These are phyloP conservation scores for Drusus annulatus DNA, from an alignment of 1,140 invertebrate species.

Conservation along the genomic window DNA sequence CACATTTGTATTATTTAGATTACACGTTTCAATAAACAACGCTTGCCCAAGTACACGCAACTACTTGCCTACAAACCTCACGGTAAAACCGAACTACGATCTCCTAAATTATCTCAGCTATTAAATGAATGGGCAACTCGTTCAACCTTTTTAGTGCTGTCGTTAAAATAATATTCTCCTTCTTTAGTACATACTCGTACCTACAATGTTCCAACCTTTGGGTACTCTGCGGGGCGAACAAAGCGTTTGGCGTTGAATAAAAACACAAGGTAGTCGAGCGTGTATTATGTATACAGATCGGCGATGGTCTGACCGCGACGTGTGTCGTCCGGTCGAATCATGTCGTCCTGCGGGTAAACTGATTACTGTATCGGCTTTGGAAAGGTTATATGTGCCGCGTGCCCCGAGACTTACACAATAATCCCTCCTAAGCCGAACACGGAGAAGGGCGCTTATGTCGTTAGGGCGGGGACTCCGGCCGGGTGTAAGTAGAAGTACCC, in stretches of 20 bases:
- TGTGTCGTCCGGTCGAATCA: conserved; percentile 42
- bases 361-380: conserved; percentile 53
- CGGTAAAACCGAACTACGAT: conserved; percentile 45
- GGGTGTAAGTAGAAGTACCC: neutral
- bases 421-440: conserved; percentile 50
- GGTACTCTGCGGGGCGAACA: no score
- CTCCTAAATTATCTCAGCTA: conserved; percentile 40
- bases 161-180: conserved; percentile 27
- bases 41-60: neutral
- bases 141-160: neutral
- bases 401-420: conserved; percentile 50
- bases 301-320: neutral
- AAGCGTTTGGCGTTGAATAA: neutral
- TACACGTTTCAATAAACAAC: conserved; percentile 46
- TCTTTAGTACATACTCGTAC: neutral
- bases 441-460: neutral
- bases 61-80: neutral
- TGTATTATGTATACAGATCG: conserved; percentile 20
- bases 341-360: conserved; percentile 53
- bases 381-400: conserved; percentile 43
- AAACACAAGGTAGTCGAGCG: neutral
- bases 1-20: conserved; percentile 16
- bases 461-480: neutral
- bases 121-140: conserved; percentile 33
- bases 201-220: neutral